Conservation (phyloP, 2,113 vertebrate species). For the Tinamus guttatus region DNA sequence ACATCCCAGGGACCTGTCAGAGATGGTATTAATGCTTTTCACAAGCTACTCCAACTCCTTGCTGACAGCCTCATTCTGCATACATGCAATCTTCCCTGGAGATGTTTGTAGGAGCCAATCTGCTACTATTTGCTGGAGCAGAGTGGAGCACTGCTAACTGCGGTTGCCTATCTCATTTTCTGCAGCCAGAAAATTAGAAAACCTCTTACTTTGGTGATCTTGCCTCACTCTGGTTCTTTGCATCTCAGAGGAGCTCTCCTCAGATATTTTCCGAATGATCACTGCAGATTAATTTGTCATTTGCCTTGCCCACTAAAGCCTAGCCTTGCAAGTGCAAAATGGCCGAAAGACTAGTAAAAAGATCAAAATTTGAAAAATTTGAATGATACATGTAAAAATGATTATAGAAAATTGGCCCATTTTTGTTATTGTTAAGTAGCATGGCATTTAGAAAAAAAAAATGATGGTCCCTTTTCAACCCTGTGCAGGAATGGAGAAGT, state of each 20-base stretch:
- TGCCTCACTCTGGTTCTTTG: neutral
- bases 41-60: neutral
- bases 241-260: rapidly evolving
- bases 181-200: neutral
- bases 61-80: neutral
- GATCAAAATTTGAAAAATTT: neutral
- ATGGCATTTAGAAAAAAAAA: neutral
- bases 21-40: neutral
- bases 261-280: neutral
- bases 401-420: neutral
- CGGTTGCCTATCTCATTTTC: neutral
- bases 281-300: neutral
- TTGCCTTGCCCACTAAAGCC: neutral
- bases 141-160: neutral
- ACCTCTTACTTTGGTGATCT: neutral
- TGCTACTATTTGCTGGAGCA: neutral
- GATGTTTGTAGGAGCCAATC: neutral
- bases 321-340: neutral
- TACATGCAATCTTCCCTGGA: neutral
- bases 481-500: neutral
- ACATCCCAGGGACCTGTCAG: neutral
- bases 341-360: neutral
- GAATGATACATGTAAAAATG: neutral
- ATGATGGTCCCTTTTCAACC: neutral
- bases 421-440: neutral